Percentiles rank a stretch among this genome's conserved stretches.
Conservation (phyloP, 2,797 vertebrate species). For the Acomys russatus region DNA sequence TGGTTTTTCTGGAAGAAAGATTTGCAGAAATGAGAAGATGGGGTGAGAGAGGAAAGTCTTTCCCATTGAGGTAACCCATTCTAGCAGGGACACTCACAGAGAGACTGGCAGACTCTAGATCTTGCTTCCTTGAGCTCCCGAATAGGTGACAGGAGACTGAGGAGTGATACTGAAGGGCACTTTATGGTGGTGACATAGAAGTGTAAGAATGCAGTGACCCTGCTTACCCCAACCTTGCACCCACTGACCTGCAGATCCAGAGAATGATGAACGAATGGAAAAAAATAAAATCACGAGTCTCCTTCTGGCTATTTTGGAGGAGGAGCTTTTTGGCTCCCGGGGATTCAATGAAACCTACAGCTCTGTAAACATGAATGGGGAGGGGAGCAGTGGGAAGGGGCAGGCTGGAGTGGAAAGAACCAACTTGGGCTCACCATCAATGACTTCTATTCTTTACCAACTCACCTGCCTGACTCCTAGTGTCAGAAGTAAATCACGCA, state of each 20-base stretch:
- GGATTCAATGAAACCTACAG: background rate
- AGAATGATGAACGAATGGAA: constrained; percentile 62
- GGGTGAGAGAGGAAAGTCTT: background rate
- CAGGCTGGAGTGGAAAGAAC: background rate
- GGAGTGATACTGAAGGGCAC: background rate
- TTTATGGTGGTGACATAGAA: background rate
- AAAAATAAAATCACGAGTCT: constrained; percentile 51
- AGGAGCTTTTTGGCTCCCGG: constrained; percentile 20
- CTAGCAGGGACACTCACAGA: fast-evolving
- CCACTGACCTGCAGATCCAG: constrained; percentile 53
- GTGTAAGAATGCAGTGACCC: background rate
- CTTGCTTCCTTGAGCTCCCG: background rate
- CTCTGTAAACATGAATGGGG: background rate
- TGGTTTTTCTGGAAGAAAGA: background rate
- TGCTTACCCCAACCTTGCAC: constrained; percentile 48
- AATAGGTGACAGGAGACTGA: background rate
- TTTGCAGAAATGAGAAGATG: background rate
- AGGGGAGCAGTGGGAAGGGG: background rate
- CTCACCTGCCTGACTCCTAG: background rate
- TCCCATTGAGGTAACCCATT: fast-evolving
- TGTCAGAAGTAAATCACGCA: background rate
- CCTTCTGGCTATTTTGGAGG: constrained; percentile 44
- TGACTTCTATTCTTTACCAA: background rate
- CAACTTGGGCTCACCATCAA: background rate
- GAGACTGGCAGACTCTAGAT: background rate